A percentile compares a stretch with the other conserved stretches of the same genome.
Evolutionary conservation across 2,113 vertebrate species (phyloP).

Genomic region (Piprites chloris): DNA sequence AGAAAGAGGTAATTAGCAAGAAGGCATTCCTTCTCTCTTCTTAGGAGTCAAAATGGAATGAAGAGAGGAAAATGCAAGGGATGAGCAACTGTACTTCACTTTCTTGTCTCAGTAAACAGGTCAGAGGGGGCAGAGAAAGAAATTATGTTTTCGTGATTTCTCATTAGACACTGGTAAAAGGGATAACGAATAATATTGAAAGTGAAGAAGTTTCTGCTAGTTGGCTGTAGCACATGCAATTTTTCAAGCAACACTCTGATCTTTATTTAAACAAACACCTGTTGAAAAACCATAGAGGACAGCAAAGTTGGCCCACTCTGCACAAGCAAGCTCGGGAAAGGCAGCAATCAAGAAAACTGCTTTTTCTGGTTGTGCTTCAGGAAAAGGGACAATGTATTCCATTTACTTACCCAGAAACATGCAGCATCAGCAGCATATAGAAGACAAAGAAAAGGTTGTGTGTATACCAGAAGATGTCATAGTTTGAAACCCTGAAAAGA

Average conservation of each 20-base stretch:
- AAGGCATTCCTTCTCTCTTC: neutral
- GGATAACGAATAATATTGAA: neutral
- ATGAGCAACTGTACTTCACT: neutral
- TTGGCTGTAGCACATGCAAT: neutral
- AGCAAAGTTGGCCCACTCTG: neutral
- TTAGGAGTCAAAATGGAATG: neutral
- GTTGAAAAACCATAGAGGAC: neutral
- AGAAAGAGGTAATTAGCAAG: neutral
- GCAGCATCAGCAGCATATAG: slow-evolving; percentile 91
- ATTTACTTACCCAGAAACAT: slow-evolving; percentile 88
- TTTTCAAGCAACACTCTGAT: neutral
- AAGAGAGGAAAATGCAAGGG: neutral
- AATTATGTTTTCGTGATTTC: neutral
- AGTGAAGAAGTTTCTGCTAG: neutral
- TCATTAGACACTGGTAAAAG: neutral
- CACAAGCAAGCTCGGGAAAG: neutral
- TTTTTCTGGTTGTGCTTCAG: neutral
- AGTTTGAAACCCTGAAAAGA: slow-evolving; percentile 86
- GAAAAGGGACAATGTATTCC: neutral
- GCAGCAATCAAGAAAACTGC: neutral
- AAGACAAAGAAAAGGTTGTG: slow-evolving; percentile 98
- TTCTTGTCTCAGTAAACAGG: neutral
- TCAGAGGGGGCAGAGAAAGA: neutral
- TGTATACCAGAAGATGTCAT: slow-evolving; percentile 98
- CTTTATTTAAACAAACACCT: neutral